Conservation (phyloP, 1,140 invertebrate species). For the Leptonema lineaticorne region DNA sequence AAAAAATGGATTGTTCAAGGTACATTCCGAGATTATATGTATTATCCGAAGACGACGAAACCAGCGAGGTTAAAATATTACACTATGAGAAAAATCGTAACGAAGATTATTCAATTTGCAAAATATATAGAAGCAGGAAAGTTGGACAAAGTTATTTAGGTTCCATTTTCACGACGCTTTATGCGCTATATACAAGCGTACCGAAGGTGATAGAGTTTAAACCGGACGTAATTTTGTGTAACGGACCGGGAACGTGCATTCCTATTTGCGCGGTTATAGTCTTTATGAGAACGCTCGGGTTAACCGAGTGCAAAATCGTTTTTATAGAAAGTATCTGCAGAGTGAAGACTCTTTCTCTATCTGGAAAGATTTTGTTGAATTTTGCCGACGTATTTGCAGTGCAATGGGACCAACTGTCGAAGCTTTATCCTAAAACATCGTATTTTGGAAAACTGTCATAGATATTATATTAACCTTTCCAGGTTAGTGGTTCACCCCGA, state of each 20-base stretch:
- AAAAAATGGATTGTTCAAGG: conserved; percentile 58
- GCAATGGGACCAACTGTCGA: conserved; percentile 78
- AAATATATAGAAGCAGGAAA: conserved; percentile 80
- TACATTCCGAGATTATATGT: conserved; percentile 77
- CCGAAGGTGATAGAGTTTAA: conserved; percentile 68
- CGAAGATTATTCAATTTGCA: conserved; percentile 56
- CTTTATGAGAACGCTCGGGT: conserved; percentile 64
- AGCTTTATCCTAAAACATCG: conserved; percentile 60
- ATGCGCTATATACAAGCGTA: conserved; percentile 67
- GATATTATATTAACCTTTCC: neutral
- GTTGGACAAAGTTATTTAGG: conserved; percentile 85
- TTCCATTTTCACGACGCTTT: conserved; percentile 75
- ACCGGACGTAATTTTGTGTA: conserved; percentile 83
- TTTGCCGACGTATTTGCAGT: conserved; percentile 86
- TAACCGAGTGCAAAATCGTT: conserved; percentile 73
- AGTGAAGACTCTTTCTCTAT: conserved; percentile 84
- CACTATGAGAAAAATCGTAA: conserved; percentile 53
- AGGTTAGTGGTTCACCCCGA: too few relatives aligned
- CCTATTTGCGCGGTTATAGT: conserved; percentile 78
- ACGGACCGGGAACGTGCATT: conserved; percentile 95
- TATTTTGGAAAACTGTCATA: conserved; percentile 65
- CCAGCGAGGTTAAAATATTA: conserved; percentile 68
- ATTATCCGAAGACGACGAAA: conserved; percentile 74
- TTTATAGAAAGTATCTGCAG: conserved; percentile 95
- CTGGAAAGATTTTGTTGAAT: conserved; percentile 82